Evolutionary conservation across 2,797 vertebrate genomes (phyloP), one percentile per base, ranked within the genome.

Genomic region (Paedocypris micromegethes): DNA sequence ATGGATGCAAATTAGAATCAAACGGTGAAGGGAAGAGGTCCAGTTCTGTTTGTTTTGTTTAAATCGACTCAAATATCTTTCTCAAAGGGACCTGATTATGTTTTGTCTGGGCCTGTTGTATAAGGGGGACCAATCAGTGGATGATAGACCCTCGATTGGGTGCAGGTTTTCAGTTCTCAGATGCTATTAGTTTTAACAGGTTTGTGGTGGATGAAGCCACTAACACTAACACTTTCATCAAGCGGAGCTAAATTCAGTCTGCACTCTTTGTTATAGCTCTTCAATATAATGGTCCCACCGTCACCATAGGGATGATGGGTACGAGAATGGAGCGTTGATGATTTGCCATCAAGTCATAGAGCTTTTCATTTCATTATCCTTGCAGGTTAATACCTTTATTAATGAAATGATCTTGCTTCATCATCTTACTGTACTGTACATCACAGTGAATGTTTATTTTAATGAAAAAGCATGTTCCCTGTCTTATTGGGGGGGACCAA

Each of bases 71-170:
- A 53, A 65, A 46, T 41, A 61, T 49, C 58, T n/a, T 59, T 46
- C 43, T 55, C 8, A 3, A 2, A 3, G 6, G 40, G 45, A 49
- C 53, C 38, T 72, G 62, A 70, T 70, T 70, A 69, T 64, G 60
- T 64, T 53, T 50, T 64, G 37, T 51, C 58, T 51, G 9, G 63
- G 47, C 58, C 70, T 46, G 62, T 44, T 60, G 66, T 8, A 58
- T 60, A 45, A 49, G 54, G 43, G 38, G 62, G 51, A 9, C 64
- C 52, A 74, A 72, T 77, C 72, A 70, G 69, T 38, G 48, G 57
- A 47, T 70, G 69, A 74, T 71, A 60, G 72, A 9, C 53, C 64
- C 57, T 63, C 74, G 75, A 77, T 72, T 74, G 69, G 70, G 58
- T 49, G 49, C 66, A 74, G 64, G 43, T 48, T 72, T 55, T 58